These are phyloP conservation scores for Acanthornis magna DNA, from an alignment of 2,797 vertebrate species.

Conservation along the genomic window DNA sequence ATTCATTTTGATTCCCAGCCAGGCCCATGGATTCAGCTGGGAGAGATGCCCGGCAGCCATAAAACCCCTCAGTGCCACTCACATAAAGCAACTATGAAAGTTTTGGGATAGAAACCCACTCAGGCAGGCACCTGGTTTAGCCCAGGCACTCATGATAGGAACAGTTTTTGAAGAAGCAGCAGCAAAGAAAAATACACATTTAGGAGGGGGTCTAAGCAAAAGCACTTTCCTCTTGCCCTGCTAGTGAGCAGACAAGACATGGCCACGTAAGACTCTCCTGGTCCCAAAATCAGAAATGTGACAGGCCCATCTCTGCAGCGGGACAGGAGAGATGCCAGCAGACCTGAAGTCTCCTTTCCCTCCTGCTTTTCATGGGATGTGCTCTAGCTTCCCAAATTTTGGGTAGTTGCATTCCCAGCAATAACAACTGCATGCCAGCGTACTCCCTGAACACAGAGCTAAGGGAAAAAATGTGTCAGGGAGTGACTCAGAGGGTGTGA, in stretches of 20 bases:
- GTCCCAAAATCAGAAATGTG: background rate
- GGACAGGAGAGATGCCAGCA: background rate
- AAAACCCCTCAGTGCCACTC: fast-evolving
- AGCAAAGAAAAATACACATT: background rate
- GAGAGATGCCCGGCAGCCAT: fast-evolving
- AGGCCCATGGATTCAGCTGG: fast-evolving
- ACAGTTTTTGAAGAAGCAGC: background rate
- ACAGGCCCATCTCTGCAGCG: background rate
- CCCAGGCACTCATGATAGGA: fast-evolving
- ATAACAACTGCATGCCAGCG: background rate
- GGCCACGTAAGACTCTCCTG: fast-evolving
- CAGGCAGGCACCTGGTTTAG: background rate
- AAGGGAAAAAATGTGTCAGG: fast-evolving
- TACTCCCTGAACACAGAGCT: background rate
- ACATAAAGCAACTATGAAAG: background rate
- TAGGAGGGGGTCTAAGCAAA: background rate
- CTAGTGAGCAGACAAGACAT: background rate
- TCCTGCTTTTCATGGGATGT: background rate
- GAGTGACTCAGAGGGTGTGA: background rate
- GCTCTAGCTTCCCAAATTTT: background rate
- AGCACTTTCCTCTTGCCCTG: background rate
- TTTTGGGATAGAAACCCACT: background rate
- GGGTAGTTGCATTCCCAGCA: background rate
- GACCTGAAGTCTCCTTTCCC: fast-evolving
- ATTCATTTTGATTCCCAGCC: background rate